Conservation (phyloP, 1,140 invertebrate genomes). For the Ceratitis capitata region DNA sequence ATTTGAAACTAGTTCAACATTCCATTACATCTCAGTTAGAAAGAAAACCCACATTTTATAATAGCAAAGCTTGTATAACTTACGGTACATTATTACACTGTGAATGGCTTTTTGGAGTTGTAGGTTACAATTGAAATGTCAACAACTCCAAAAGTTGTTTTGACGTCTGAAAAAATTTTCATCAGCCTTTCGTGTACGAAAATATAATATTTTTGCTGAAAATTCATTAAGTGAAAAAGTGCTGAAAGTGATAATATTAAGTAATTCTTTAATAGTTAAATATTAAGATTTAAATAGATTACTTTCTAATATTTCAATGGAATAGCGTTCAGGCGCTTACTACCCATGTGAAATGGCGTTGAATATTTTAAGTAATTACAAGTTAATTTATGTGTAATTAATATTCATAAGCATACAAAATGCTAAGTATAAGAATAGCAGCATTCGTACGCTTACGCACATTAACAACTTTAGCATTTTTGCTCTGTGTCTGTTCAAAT, state of each 20-base stretch:
- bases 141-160: conserved; percentile 29
- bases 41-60: no score
- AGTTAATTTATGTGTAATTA: conserved; percentile 34
- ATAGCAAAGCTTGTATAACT: neutral
- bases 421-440: conserved; percentile 21
- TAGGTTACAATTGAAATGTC: neutral
- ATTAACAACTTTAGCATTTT: conserved; percentile 19
- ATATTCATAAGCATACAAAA: conserved; percentile 16
- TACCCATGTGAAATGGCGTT: conserved; percentile 11
- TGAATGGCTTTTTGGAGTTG: neutral
- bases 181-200: neutral
- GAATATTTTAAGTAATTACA: neutral
- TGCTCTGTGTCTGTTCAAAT: conserved; percentile 32
- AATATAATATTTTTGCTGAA: neutral
- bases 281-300: neutral
- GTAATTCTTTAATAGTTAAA: neutral
- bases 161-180: conserved; percentile 8
- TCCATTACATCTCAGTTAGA: no score
- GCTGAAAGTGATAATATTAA: neutral
- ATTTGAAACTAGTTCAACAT: no score
- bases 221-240: neutral
- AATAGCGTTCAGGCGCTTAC: neutral
- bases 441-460: conserved; percentile 22
- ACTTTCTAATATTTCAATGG: neutral
- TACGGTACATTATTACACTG: neutral